Percentiles rank a stretch among this genome's conserved stretches.
These are phyloP conservation scores for Aphaenogaster floridana DNA, from an alignment of 1,140 invertebrate genomes.

Conservation along the genomic window DNA sequence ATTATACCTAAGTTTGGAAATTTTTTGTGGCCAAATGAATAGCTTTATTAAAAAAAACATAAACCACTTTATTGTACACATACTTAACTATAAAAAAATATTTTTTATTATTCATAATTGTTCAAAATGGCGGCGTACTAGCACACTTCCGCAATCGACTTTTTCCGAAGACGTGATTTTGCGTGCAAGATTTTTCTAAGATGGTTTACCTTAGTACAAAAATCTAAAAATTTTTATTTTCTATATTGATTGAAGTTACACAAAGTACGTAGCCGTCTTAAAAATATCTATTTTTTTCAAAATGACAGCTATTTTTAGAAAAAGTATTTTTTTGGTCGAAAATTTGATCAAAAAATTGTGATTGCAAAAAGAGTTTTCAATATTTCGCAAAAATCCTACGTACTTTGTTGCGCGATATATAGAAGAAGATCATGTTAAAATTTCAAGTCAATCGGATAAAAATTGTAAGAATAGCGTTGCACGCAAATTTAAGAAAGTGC, in stretches of 20 bases:
- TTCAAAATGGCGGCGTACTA: not conserved
- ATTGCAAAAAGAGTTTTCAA: slow-evolving; percentile 15
- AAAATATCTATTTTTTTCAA: slow-evolving; percentile 8
- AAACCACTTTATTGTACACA: not conserved
- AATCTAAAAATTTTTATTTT: not conserved
- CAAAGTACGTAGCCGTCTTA: slow-evolving; percentile 6
- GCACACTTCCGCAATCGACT: slow-evolving; percentile 6
- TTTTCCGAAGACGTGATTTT: not conserved
- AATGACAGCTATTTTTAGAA: not conserved
- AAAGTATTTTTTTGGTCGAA: not conserved
- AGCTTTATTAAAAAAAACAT: not conserved
- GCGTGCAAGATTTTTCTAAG: not conserved
- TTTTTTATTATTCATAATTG: not conserved
- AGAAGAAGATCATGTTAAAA: slow-evolving; percentile 21
- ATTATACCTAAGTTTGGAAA: not conserved
- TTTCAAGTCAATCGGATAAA: not conserved
- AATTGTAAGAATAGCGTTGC: slow-evolving; percentile 4
- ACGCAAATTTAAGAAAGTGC: not conserved
- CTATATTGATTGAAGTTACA: slow-evolving; percentile 1
- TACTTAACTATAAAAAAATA: not conserved
- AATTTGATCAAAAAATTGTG: not conserved
- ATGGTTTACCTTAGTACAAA: not conserved
- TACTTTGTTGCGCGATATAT: not conserved
- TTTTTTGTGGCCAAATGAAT: slow-evolving; percentile 8
- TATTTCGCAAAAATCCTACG: slow-evolving; percentile 1